These are phyloP conservation scores for Lordiphosa clarofinis DNA, from an alignment of 1,140 invertebrate species.

Conservation along the genomic window DNA sequence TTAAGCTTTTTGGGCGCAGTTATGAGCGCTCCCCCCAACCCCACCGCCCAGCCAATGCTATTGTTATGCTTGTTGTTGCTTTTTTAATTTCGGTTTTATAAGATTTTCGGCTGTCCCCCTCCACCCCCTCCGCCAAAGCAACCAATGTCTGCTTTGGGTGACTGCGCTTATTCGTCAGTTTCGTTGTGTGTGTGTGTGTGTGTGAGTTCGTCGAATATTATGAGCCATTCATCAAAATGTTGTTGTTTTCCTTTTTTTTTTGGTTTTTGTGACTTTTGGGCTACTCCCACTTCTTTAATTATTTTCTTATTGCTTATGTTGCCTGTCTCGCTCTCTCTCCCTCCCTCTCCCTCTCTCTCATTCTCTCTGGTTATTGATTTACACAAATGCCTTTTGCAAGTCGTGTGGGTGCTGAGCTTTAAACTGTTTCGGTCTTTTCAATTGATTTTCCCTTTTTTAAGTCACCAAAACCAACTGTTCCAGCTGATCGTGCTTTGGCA, in stretches of 20 bases:
- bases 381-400: conserved; percentile 13
- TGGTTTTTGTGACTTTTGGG: conserved; percentile 54
- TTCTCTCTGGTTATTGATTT: conserved; percentile 7
- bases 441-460: no score
- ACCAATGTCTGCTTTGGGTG: conserved; percentile 45
- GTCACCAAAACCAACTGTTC: no score
- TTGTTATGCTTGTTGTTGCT: conserved; percentile 50
- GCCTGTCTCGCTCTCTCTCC: conserved; percentile 2
- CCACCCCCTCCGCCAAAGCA: neutral
- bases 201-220: conserved; percentile 51
- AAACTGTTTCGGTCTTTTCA: no score
- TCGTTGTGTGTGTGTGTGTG: conserved; percentile 12
- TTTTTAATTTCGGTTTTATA: conserved; percentile 75
- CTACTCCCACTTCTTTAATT: conserved; percentile 71
- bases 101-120: conserved; percentile 69
- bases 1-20: conserved; percentile 39
- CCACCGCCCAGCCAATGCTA: neutral
- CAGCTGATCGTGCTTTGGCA: no score
- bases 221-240: conserved; percentile 75
- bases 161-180: conserved; percentile 72
- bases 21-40: conserved; percentile 48
- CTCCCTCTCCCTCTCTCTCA: neutral
- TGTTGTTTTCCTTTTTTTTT: conserved; percentile 41
- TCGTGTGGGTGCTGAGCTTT: no score
- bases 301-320: conserved; percentile 26